phyloP scores from a whole-genome alignment of 2,888 invertebrate genomes.

The Hydroisotoma schaefferi region DNA sequence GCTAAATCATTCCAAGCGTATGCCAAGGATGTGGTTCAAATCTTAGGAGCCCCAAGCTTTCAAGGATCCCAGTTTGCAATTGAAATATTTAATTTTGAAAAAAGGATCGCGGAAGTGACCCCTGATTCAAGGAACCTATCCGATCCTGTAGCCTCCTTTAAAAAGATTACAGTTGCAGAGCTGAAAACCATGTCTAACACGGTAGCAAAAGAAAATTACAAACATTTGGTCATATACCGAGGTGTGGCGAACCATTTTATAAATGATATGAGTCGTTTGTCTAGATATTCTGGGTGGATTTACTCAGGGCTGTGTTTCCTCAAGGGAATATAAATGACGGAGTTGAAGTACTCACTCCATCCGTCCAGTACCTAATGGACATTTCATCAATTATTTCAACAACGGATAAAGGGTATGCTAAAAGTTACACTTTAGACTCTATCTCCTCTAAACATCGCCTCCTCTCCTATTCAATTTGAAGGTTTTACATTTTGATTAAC shows the following conservation, averaged over 20 bases:
- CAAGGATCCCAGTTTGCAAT: conserved; percentile 56
- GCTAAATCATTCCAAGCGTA: conserved; percentile 56
- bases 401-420: conserved; percentile 53
- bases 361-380: conserved; percentile 57
- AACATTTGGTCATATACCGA: no score
- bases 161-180: conserved; percentile 53
- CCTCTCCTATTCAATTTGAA: no score
- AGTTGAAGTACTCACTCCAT: conserved; percentile 58
- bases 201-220: no score
- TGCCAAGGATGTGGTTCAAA: conserved; percentile 55
- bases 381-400: conserved; percentile 57
- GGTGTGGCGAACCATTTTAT: not conserved
- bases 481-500: no score
- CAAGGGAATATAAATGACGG: conserved; percentile 55
- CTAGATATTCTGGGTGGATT: conserved; percentile 52
- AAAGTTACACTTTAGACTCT: not conserved
- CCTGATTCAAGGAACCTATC: conserved; percentile 51
- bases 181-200: conserved; percentile 54
- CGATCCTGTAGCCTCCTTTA: conserved; percentile 53
- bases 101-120: conserved; percentile 57
- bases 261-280: not conserved
- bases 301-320: conserved; percentile 56
- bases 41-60: conserved; percentile 53
- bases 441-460: not conserved
- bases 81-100: conserved; percentile 59